Evolutionary conservation across 2,888 invertebrate genomes (phyloP).

Genomic region (Oxytorus armatus): DNA sequence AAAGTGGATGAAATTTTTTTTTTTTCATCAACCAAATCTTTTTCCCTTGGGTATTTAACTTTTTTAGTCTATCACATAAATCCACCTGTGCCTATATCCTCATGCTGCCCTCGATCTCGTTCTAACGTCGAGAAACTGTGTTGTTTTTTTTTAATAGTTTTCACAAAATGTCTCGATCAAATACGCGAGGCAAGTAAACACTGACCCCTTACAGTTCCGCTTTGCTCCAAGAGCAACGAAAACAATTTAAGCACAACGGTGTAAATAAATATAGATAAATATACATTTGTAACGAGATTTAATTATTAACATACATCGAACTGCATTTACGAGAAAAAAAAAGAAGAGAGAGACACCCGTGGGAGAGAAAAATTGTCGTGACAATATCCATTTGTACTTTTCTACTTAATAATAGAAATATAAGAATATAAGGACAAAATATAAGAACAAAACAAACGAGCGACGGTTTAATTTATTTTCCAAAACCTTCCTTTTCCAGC

Average conservation of each 20-base stretch:
- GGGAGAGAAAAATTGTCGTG: conserved; percentile 6
- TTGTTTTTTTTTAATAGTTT: neutral
- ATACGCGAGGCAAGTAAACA: neutral
- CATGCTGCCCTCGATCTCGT: conserved; percentile 2
- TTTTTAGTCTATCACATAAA: neutral
- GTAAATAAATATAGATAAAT: conserved; percentile 32
- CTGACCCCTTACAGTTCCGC: neutral
- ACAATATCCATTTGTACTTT: conserved; percentile 37
- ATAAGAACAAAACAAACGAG: neutral
- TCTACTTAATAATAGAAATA: conserved; percentile 53
- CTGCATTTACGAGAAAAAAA: neutral
- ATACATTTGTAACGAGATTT: conserved; percentile 19
- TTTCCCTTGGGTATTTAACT: neutral
- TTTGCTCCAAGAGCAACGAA: conserved; percentile 19
- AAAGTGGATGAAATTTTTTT: conserved; percentile 26
- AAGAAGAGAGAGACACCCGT: neutral
- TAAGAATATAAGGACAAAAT: conserved; percentile 8
- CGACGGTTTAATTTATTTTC: neutral
- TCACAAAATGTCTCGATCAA: conserved; percentile 34
- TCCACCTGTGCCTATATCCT: conserved; percentile 1
- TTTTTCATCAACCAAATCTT: conserved; percentile 18
- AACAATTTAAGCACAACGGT: conserved; percentile 5
- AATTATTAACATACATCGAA: neutral
- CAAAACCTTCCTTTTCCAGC: neutral
- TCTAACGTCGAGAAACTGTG: conserved; percentile 9